phyloP scores from a whole-genome alignment of 2,113 vertebrate species.

The Anarhynchus alexandrinus region DNA sequence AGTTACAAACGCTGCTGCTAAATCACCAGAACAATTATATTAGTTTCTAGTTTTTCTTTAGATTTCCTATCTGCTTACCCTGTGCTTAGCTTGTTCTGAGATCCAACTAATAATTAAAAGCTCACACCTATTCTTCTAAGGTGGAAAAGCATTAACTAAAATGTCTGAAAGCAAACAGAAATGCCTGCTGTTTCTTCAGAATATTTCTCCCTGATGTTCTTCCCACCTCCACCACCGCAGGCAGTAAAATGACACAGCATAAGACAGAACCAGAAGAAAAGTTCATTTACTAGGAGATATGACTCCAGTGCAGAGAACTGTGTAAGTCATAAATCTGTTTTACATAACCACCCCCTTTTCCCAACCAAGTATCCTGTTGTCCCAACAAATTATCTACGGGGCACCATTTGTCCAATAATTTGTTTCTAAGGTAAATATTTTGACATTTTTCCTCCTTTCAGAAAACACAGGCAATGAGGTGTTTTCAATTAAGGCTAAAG shows the following conservation, averaged over 20 bases:
- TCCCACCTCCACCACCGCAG: background rate
- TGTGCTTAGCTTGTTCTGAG: background rate
- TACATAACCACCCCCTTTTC: background rate
- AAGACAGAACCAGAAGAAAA: background rate
- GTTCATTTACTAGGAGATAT: background rate
- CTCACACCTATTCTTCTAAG: background rate
- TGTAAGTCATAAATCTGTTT: background rate
- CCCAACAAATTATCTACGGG: background rate
- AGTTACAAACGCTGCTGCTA: background rate
- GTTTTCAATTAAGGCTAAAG: background rate
- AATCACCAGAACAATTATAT: background rate
- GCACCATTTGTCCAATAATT: background rate
- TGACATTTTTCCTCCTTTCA: background rate
- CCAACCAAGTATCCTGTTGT: background rate
- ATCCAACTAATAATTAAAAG: background rate
- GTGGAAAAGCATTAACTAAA: background rate
- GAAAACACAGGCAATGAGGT: background rate
- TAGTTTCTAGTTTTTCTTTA: background rate
- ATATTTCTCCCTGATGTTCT: background rate
- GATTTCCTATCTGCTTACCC: background rate
- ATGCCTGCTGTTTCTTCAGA: background rate
- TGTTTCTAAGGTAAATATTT: conserved; percentile 45
- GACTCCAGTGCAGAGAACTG: background rate
- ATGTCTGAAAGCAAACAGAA: background rate
- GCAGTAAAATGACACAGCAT: background rate